Base-by-base conservation (phyloP, 2,888 invertebrate species). In the Tenthredo scrophulariae region DNA sequence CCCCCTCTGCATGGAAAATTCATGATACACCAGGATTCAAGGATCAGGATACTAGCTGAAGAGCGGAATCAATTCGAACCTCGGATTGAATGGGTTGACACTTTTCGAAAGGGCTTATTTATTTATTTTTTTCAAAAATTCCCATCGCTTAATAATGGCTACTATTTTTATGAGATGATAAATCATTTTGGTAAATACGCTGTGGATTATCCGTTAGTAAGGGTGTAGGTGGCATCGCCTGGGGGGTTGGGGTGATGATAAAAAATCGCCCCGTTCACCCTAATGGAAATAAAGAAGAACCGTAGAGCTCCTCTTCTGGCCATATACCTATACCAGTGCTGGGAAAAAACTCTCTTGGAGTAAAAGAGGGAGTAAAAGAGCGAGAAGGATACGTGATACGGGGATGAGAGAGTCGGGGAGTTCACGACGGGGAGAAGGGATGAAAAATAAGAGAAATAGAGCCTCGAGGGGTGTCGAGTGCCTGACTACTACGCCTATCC, bases 221-320 rank as follows among this genome's bases (percentile, higher is more conserved):
- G 46, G 50, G 50, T 26, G 29, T 54, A 54, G n/a, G 43, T 22
- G 18, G 13, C 18, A 13, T 40, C n/a, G 29, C 26, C 50, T 1
- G 33, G 46, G 26, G 29, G 40, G n/a, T 74, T 1, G 74, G 29
- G 77, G 87, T 87, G 87, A 89, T 89, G 88, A 86, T 89, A 89
- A 90, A 87, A 89, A 89, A 90, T 89, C 87, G 87, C 85, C 72
- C 85, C 86, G 72, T 86, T 77, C 87, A 86, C 87, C 87, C 88
- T 89, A 89, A 88, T 89, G 88, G 89, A 90, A 89, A 89, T 89
- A 89, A 88, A 89, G 87, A 87, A 87, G 88, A 88, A 87, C 86
- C 84, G 84, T 82, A 85, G 67, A 83, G 58, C 67, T 43, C 18
- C 54, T 43, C 22, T n/a, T 3, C 22, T 40, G 22, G 43, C 65